Percentiles rank a stretch among this genome's conserved stretches.
These are phyloP conservation scores for Pelusios castaneus DNA, from an alignment of 2,113 vertebrate species.

Conservation along the genomic window DNA sequence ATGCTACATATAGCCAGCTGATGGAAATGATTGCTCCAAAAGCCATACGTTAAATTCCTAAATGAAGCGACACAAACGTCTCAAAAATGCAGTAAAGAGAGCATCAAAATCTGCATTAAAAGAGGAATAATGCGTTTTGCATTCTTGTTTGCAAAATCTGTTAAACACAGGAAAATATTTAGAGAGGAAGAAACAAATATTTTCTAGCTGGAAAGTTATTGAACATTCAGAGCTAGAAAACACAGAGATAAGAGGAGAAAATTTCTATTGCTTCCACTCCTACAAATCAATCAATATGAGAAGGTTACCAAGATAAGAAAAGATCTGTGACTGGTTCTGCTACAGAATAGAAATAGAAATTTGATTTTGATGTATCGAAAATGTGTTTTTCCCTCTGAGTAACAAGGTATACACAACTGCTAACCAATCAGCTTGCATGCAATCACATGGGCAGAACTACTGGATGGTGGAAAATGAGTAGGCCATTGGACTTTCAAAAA, in stretches of 20 bases:
- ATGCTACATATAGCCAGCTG: not conserved
- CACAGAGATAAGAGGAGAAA: constrained; percentile 17
- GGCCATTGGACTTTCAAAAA: too few relatives aligned
- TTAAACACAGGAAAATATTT: not conserved
- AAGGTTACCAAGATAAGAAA: constrained; percentile 23
- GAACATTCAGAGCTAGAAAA: constrained; percentile 44
- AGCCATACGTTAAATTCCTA: not conserved
- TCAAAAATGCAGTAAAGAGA: not conserved
- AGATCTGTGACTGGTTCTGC: not conserved
- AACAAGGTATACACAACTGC: not conserved
- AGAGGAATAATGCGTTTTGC: not conserved
- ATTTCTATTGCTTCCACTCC: constrained; percentile 50
- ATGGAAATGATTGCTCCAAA: not conserved
- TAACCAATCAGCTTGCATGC: not conserved
- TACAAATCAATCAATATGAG: constrained; percentile 30
- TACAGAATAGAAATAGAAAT: not conserved
- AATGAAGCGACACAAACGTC: not conserved
- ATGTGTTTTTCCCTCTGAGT: not conserved
- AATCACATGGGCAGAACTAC: not conserved
- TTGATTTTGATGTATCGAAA: not conserved
- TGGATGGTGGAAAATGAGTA: not conserved
- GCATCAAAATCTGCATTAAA: not conserved
- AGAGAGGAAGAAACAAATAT: constrained; percentile 14
- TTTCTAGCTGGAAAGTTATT: not conserved
- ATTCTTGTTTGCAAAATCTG: too few relatives aligned